Evolutionary conservation across 2,888 invertebrate genomes (phyloP), one percentile per base, ranked within the genome.

Genomic region (Petrophora chlorosata): DNA sequence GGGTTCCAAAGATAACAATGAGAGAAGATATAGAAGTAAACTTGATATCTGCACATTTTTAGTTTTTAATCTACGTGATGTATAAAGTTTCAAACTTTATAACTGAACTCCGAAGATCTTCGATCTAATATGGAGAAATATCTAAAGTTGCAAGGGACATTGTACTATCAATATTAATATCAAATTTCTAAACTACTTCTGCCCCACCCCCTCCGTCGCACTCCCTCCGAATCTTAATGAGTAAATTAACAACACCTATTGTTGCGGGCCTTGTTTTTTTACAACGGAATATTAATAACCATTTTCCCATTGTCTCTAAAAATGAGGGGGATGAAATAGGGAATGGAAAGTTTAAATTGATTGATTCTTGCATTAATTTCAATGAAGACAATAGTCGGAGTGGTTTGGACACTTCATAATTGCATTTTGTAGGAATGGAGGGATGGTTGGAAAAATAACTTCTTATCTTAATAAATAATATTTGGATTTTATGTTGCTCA

Each of bases 161-260:
- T 42, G 42, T 53, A 60, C 49, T 40, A 55, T 55, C 56, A 48
- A 59, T 63, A 63, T 59, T 53, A 67, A 73, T 68, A 57, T 63
- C 67, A 73, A 66, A 63, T 67, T 56, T 46, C 49, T 53, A 68
- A 73, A 63, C 63, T 61, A 65, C 65, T 63, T 65, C 58, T n/a
- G n/a, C n/a, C n/a, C n/a, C n/a, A n/a, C 58, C 67, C 67, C 63
- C 67, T 54, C 48, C 1, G 30, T 22, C 28, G 17, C 41, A 71
- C 82, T 70, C 86, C 85, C 89, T 79, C 82, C 85, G 88, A 87
- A 89, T 89, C 76, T 73, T 88, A 90, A 88, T 86, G 87, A 90
- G 82, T 76, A 82, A 88, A 90, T 90, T 90, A 90, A 90, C 86
- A 85, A 79, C 84, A 87, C 82, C 89, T 86, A 90, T 90, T 90